Conservation (phyloP, 2,797 vertebrate species). For the Spheniscus humboldti region DNA sequence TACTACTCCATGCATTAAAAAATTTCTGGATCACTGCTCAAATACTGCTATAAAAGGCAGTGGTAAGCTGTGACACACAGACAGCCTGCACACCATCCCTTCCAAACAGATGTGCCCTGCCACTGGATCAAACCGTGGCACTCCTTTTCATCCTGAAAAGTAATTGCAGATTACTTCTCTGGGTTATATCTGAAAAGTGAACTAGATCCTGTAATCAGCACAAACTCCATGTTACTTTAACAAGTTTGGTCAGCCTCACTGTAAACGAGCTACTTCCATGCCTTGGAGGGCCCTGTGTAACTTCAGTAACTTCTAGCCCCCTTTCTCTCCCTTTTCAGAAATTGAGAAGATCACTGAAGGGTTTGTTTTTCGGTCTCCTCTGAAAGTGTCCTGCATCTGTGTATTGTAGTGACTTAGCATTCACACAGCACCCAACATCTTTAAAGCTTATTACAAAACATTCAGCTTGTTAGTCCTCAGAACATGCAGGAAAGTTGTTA, state of each 20-base stretch:
- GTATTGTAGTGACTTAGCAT: neutral
- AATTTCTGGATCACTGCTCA: neutral
- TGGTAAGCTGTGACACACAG: neutral
- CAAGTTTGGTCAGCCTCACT: neutral
- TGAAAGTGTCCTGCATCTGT: neutral
- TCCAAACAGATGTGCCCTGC: neutral
- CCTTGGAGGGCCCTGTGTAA: neutral
- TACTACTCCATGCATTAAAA: neutral
- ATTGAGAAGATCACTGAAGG: neutral
- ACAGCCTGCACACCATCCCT: neutral
- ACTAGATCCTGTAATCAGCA: neutral
- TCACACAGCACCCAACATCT: neutral
- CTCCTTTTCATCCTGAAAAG: neutral
- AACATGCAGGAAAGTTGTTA: neutral
- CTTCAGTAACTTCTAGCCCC: neutral
- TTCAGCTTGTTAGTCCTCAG: neutral
- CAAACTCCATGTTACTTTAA: neutral
- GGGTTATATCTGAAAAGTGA: neutral
- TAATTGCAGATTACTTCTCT: neutral
- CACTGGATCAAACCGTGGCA: neutral
- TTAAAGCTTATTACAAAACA: slow-evolving; percentile 7
- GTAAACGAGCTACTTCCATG: neutral
- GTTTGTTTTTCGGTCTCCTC: neutral
- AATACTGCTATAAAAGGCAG: neutral
- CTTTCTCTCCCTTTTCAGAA: neutral